Evolutionary conservation across 2,888 invertebrate species (phyloP).

Genomic region (Polymixis flavicincta): DNA sequence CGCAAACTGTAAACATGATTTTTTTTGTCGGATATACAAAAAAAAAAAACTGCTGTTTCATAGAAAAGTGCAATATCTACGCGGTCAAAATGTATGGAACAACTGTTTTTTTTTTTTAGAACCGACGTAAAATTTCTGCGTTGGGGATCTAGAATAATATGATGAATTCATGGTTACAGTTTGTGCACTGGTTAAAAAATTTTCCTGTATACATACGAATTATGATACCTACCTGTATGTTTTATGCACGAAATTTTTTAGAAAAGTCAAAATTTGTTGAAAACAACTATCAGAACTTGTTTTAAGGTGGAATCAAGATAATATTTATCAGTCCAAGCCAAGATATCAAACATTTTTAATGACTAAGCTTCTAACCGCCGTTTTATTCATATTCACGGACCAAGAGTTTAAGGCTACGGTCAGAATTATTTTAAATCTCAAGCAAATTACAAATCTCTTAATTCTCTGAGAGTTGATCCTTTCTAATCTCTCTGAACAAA

Average conservation of each 20-base stretch:
- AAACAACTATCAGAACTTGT: background rate
- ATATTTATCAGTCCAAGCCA: slow-evolving; percentile 1
- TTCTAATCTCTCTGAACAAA: slow-evolving; percentile 74
- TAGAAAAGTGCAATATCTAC: too few relatives aligned
- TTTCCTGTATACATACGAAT: too few relatives aligned
- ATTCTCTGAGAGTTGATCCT: slow-evolving; percentile 73
- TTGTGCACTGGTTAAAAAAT: too few relatives aligned
- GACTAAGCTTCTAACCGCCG: slow-evolving; percentile 24
- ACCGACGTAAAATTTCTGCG: too few relatives aligned
- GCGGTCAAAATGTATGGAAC: too few relatives aligned
- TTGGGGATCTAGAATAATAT: too few relatives aligned
- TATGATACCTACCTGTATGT: too few relatives aligned
- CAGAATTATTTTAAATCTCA: slow-evolving; percentile 63
- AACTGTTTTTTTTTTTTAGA: too few relatives aligned
- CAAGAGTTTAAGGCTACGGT: slow-evolving; percentile 37
- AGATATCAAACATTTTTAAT: slow-evolving; percentile 26
- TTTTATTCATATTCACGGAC: slow-evolving; percentile 42
- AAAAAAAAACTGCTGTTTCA: too few relatives aligned
- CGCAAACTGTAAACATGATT: too few relatives aligned
- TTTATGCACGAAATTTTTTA: background rate
- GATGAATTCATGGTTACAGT: too few relatives aligned
- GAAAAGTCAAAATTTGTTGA: background rate
- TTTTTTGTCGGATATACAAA: too few relatives aligned
- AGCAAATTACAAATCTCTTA: slow-evolving; percentile 74
- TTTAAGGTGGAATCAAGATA: background rate